Evolutionary conservation across 2,888 invertebrate genomes (phyloP), one percentile per base, ranked within the genome.

Genomic region (Pyrochroa serraticornis): DNA sequence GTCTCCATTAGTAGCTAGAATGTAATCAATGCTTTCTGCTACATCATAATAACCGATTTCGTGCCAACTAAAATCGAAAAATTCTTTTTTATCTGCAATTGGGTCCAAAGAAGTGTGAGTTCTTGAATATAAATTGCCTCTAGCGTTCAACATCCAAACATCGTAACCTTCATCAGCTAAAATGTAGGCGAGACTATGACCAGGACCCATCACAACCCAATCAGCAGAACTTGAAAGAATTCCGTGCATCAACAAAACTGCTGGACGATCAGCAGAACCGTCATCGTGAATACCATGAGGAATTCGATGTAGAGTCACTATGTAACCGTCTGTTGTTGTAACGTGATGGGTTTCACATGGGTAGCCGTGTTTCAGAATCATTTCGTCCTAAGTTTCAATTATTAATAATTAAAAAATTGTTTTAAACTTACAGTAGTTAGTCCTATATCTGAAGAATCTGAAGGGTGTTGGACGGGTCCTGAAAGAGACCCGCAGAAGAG

Each of bases 41-140:
- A 95, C 71, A 77, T 96, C 96, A 63, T 82, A 84, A 54, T 83
- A 77, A 0, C 89, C 92, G 74, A 95, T 92, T 74, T 93, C 89
- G 73, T 95, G 91, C 87, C 89, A 95, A 57, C 91, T 91, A 62
- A 76, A 78, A n/a, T 76, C 56, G 77, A 77, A 79, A 58, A 75
- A 78, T 47, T 63, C 87, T 85, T 76, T 38, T 78, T 49, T 10
- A 38, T 69, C 65, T 1, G 49, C 61, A 14, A 64, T 56, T 5
- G 73, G 71, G 39, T 67, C 57, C 6, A 69, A 52, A 5, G 14
- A 51, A 7, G 64, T 68, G 46, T 71, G 69, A 31, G 65, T 58
- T 9, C 68, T 60, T 6, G 68, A 69, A 43, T 69, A 65, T 1
- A 43, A 55, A 45, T 71, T 71, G 8, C 72, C 72, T 57, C 73